Conservation (phyloP, 1,140 invertebrate genomes). For the Drosophila lacertosa region DNA sequence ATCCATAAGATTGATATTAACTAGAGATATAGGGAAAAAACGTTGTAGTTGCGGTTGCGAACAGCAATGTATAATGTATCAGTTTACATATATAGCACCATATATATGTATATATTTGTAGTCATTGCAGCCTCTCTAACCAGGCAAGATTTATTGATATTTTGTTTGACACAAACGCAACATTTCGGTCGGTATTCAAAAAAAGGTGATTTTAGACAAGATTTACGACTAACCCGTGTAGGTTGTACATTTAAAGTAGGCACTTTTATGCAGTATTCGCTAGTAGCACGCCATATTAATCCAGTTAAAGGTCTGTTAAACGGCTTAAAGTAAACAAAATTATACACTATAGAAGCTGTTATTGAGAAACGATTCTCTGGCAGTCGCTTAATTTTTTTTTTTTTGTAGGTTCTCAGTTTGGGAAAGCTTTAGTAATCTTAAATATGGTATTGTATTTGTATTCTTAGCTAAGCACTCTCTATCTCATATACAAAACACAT, state of each 20-base stretch:
- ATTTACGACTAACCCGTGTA: constrained; percentile 51
- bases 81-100: constrained; percentile 27
- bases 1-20: constrained; percentile 71
- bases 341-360: not conserved
- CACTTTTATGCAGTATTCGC: constrained; percentile 53
- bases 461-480: constrained; percentile 11
- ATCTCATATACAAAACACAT: constrained; percentile 15
- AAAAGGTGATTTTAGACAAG: constrained; percentile 18
- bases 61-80: constrained; percentile 31
- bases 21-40: constrained; percentile 18
- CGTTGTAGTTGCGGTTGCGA: constrained; percentile 20
- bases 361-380: constrained; percentile 1
- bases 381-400: constrained; percentile 23
- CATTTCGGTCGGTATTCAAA: constrained; percentile 42
- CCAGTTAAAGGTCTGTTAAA: constrained; percentile 30
- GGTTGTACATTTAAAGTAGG: constrained; percentile 33
- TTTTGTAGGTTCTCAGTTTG: constrained; percentile 31
- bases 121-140: constrained; percentile 12
- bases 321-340: not conserved
- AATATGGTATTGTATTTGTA: constrained; percentile 39
- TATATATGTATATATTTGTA: constrained; percentile 33
- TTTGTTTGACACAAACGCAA: constrained; percentile 68
- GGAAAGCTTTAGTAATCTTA: constrained; percentile 55
- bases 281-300: constrained; percentile 57
- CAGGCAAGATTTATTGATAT: constrained; percentile 54